These are phyloP conservation scores for Heliconius melpomene DNA, from an alignment of 1,140 invertebrate genomes.

Conservation along the genomic window DNA sequence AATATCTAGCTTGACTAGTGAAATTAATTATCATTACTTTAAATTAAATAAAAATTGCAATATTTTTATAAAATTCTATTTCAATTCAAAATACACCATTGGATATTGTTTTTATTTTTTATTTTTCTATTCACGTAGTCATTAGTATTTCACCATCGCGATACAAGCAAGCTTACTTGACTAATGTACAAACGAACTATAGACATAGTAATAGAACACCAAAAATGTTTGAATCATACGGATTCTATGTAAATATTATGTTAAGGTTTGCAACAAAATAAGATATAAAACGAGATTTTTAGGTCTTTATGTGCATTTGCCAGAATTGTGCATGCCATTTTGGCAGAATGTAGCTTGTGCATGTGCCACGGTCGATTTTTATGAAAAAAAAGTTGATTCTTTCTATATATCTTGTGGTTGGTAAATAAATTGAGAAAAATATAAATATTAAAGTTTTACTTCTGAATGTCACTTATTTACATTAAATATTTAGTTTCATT, in stretches of 20 bases:
- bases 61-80: conserved; percentile 9
- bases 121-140: conserved; percentile 16
- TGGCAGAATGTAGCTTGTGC: conserved; percentile 10
- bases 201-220: conserved; percentile 31
- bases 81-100: not conserved
- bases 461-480: no score
- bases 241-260: conserved; percentile 36
- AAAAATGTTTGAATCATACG: conserved; percentile 40
- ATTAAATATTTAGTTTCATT: no score
- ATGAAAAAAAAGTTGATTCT: no score
- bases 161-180: not conserved
- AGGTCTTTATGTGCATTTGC: conserved; percentile 24
- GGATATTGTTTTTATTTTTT: not conserved
- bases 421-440: no score
- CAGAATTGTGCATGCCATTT: conserved; percentile 17
- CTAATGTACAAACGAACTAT: conserved; percentile 15
- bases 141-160: not conserved
- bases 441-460: no score
- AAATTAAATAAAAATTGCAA: not conserved
- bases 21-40: not conserved
- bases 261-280: conserved; percentile 39
- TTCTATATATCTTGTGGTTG: no score
- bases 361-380: conserved; percentile 18
- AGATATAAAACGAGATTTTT: conserved; percentile 34
- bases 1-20: conserved; percentile 1